Conservation (phyloP, 1,140 invertebrate species). For the Aporrectodea caliginosa region DNA sequence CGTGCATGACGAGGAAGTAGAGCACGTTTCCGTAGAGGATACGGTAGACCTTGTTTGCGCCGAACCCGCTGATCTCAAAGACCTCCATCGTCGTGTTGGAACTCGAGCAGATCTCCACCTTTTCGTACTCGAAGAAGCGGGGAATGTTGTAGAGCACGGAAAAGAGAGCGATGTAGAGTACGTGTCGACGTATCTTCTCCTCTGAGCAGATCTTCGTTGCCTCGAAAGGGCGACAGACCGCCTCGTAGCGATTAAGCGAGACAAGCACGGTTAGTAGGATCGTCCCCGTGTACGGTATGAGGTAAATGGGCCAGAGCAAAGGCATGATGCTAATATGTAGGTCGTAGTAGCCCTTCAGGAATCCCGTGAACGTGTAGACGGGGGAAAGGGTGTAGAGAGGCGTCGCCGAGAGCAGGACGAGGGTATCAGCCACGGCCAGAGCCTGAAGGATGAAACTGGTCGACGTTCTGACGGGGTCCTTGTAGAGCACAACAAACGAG, state of each 20-base stretch:
- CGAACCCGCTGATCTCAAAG: conserved; percentile 24
- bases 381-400: conserved; percentile 23
- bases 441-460: conserved; percentile 24
- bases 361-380: too few species aligned
- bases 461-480: conserved; percentile 25
- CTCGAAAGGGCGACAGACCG: conserved; percentile 28
- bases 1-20: conserved; percentile 30
- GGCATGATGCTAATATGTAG: conserved; percentile 12
- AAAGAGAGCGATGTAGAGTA: too few species aligned
- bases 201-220: too few species aligned
- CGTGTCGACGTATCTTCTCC: too few species aligned
- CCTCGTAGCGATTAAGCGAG: conserved; percentile 30
- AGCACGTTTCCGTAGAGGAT: conserved; percentile 27
- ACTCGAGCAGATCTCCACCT: background rate
- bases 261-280: conserved; percentile 31
- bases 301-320: conserved; percentile 30
- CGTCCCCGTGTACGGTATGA: conserved; percentile 31
- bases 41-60: conserved; percentile 24
- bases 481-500: conserved; percentile 24
- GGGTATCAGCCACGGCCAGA: conserved; percentile 28
- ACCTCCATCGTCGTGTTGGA: conserved; percentile 14
- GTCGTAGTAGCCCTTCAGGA: conserved; percentile 13
- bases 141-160: too few species aligned
- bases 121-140: too few species aligned
- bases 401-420: conserved; percentile 22